phyloP scores from a whole-genome alignment of 2,113 vertebrate genomes.

The Neolamprologus modestus region DNA sequence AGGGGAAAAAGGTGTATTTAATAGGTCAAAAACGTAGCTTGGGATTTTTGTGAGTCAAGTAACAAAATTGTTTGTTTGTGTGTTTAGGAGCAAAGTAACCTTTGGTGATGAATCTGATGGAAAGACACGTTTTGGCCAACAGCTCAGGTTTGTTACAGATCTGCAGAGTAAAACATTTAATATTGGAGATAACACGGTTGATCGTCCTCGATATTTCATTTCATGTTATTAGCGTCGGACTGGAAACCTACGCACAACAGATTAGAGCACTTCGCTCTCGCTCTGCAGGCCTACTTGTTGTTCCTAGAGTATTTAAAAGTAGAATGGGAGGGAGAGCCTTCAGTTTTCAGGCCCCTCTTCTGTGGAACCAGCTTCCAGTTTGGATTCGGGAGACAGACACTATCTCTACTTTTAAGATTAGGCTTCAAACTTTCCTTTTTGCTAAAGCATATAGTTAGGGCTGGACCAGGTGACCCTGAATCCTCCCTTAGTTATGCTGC shows the following conservation, averaged over 20 bases:
- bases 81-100: not conserved
- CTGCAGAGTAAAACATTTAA: not conserved
- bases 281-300: too few species aligned
- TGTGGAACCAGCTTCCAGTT: too few species aligned
- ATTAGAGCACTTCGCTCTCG: not conserved
- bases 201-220: not conserved
- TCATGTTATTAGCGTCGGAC: not conserved
- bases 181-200: fast-evolving
- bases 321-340: too few species aligned
- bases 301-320: too few species aligned
- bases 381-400: too few species aligned
- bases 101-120: not conserved
- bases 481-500: too few species aligned
- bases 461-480: too few species aligned
- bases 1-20: fast-evolving
- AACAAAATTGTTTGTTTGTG: not conserved
- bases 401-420: too few species aligned
- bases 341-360: too few species aligned
- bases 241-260: not conserved
- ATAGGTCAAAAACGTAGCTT: fast-evolving
- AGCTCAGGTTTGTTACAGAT: not conserved
- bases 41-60: fast-evolving
- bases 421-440: too few species aligned
- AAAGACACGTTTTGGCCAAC: not conserved
- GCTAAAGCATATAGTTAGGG: too few species aligned